These are phyloP conservation scores for Gastracanthus pulcherrimus DNA, from an alignment of 2,888 invertebrate species.

Conservation along the genomic window DNA sequence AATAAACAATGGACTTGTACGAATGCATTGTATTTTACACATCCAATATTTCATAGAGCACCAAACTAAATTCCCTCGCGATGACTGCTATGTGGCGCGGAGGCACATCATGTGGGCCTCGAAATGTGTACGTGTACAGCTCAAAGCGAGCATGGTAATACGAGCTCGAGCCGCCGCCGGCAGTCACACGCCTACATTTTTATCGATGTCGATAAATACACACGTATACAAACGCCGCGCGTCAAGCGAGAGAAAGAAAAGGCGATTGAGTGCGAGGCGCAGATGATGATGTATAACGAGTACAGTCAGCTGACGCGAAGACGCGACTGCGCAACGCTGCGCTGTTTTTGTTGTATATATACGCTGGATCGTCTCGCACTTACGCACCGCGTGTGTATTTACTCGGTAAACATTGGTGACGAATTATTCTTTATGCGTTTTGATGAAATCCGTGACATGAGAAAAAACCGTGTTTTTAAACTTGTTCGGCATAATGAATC, in stretches of 20 bases:
- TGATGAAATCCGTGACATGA: background rate
- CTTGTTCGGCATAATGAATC: no score
- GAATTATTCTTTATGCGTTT: background rate
- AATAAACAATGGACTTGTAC: slow-evolving; percentile 30
- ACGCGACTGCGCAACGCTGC: background rate
- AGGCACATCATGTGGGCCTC: slow-evolving; percentile 4
- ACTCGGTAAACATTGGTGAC: slow-evolving; percentile 2
- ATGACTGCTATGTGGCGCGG: slow-evolving; percentile 12
- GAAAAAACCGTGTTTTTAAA: background rate
- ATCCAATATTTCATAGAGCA: background rate
- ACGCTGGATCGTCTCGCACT: background rate
- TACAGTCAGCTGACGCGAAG: background rate
- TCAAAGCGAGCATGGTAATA: background rate
- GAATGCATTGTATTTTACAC: no score
- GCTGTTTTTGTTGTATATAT: background rate
- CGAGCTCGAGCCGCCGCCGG: background rate
- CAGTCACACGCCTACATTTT: slow-evolving; percentile 33
- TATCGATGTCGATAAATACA: slow-evolving; percentile 36
- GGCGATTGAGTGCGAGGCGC: background rate
- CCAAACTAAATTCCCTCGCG: slow-evolving; percentile 24
- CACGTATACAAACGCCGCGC: background rate
- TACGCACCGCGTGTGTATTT: background rate
- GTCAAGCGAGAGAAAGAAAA: background rate
- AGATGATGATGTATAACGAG: background rate
- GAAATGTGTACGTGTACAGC: background rate